A percentile compares a stretch with the other conserved stretches of the same genome.
Evolutionary conservation across 2,113 vertebrate species (phyloP).

Genomic region (Ameiurus melas): DNA sequence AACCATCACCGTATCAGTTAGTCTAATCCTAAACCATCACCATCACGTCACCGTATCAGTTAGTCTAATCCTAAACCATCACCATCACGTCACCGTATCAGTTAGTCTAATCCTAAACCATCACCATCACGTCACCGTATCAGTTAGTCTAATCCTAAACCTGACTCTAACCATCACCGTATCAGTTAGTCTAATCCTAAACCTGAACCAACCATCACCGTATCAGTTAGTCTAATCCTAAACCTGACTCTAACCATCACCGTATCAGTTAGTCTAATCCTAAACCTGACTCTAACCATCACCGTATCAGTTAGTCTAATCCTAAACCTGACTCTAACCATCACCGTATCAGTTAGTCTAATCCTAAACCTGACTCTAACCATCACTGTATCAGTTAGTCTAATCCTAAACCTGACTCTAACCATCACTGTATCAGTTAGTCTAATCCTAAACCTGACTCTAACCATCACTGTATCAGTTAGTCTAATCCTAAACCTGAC

Average conservation of each 20-base stretch:
- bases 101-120: neutral
- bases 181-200: neutral
- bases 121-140: neutral
- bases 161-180: neutral
- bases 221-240: neutral
- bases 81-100: neutral
- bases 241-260: neutral
- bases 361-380: neutral
- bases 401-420: neutral
- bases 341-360: neutral
- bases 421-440: neutral
- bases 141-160: neutral
- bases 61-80: neutral
- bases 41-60: neutral
- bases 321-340: neutral
- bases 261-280: neutral
- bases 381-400: neutral
- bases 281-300: neutral
- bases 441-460: neutral
- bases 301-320: neutral
- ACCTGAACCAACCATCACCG: too few relatives aligned
- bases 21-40: neutral
- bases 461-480: neutral
- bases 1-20: neutral
- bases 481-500: neutral